Evolutionary conservation across 2,797 vertebrate species (phyloP).

Genomic region (Rhyacichthys aspro): DNA sequence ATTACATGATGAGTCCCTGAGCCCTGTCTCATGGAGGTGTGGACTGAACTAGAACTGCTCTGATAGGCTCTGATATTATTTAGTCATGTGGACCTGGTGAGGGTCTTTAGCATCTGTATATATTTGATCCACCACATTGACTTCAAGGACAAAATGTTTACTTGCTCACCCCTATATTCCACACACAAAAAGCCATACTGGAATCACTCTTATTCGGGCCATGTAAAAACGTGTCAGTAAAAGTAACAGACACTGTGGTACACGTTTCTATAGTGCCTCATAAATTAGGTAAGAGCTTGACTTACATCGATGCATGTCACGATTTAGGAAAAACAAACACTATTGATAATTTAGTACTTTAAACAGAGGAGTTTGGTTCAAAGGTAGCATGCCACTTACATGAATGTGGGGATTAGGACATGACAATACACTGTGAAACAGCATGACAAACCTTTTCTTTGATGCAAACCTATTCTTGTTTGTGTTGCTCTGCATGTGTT

Average conservation of each 20-base stretch:
- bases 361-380: slow-evolving; percentile 38
- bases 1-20: slow-evolving; percentile 9
- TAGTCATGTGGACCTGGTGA: not conserved
- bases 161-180: too few species aligned
- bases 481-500: slow-evolving; percentile 32
- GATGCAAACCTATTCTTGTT: slow-evolving; percentile 37
- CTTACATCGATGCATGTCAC: slow-evolving; percentile 35
- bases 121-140: too few species aligned
- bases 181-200: too few species aligned
- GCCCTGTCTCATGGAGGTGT: slow-evolving; percentile 4
- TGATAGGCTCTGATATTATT: not conserved
- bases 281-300: slow-evolving; percentile 8
- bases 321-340: slow-evolving; percentile 9
- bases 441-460: slow-evolving; percentile 42
- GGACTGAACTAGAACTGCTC: not conserved
- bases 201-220: too few species aligned
- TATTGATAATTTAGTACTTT: slow-evolving; percentile 53
- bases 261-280: slow-evolving; percentile 8
- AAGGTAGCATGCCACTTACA: slow-evolving; percentile 32
- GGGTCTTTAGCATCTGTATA: too few species aligned
- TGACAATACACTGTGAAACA: slow-evolving; percentile 6
- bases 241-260: too few species aligned
- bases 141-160: too few species aligned
- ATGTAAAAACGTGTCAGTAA: too few species aligned
- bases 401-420: slow-evolving; percentile 38